phyloP scores from a whole-genome alignment of 2,888 invertebrate genomes.

The Epinotia bilunana region DNA sequence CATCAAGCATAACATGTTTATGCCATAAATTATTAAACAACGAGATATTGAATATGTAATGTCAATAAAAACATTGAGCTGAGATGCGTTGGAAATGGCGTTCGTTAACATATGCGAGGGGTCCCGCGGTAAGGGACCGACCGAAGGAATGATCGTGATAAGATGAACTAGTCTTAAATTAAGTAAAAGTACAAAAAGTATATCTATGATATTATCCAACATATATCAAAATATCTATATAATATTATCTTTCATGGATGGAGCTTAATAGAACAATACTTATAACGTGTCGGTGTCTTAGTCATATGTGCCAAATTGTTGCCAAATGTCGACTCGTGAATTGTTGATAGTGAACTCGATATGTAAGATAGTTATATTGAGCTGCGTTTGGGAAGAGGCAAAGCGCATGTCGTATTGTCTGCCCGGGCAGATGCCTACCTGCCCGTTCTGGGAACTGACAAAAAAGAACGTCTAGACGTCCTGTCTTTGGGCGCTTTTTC shows the following conservation, averaged over 20 bases:
- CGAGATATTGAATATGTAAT: conserved; percentile 11
- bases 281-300: conserved; percentile 22
- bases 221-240: background rate
- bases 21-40: conserved; percentile 20
- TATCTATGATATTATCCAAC: conserved; percentile 7
- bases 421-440: conserved; percentile 71
- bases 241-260: conserved; percentile 10
- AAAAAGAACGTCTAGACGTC: conserved; percentile 80
- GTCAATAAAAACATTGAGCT: conserved; percentile 24
- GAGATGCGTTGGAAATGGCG: background rate
- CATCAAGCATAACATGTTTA: conserved; percentile 8
- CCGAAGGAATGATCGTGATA: background rate
- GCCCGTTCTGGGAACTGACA: conserved; percentile 71
- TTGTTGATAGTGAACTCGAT: conserved; percentile 30
- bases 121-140: background rate
- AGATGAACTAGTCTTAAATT: background rate
- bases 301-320: conserved; percentile 38
- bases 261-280: conserved; percentile 35
- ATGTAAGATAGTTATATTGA: conserved; percentile 31
- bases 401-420: conserved; percentile 45
- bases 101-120: conserved; percentile 18
- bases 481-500: conserved; percentile 78
- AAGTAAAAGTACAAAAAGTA: conserved; percentile 24
- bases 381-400: conserved; percentile 6
- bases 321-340: conserved; percentile 37